Evolutionary conservation across 1,140 invertebrate species (phyloP).

Genomic region (Drosophila malerkotliana): DNA sequence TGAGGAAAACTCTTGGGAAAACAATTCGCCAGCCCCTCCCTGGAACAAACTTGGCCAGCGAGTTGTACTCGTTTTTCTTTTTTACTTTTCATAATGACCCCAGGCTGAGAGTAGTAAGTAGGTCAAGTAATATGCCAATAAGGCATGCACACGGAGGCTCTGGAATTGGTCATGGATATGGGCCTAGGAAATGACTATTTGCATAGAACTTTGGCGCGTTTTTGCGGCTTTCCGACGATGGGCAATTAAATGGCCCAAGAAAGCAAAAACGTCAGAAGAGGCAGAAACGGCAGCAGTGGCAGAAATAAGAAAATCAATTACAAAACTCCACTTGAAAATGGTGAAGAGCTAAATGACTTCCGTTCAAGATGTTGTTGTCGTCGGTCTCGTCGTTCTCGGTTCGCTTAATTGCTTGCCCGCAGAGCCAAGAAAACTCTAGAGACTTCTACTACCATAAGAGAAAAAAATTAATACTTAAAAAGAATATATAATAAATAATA

Average conservation of each 20-base stretch:
- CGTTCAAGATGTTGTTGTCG: constrained; percentile 62
- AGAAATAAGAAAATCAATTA: constrained; percentile 75
- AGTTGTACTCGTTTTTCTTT: constrained; percentile 29
- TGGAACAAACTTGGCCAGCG: constrained; percentile 32
- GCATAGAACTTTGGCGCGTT: constrained; percentile 75
- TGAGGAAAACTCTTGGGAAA: constrained; percentile 39
- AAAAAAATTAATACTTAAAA: neutral
- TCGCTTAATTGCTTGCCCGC: constrained; percentile 71
- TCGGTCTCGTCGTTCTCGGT: constrained; percentile 27
- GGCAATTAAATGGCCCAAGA: constrained; percentile 50
- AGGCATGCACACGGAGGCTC: constrained; percentile 26
- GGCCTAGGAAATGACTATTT: constrained; percentile 55
- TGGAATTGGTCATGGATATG: constrained; percentile 32
- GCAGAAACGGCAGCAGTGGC: neutral
- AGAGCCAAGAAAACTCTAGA: constrained; percentile 33
- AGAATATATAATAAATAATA: neutral
- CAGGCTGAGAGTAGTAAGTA: constrained; percentile 32
- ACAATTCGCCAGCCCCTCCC: constrained; percentile 27
- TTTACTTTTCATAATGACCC: constrained; percentile 48
- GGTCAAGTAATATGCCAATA: constrained; percentile 47
- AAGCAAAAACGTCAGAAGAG: constrained; percentile 1
- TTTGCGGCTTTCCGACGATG: constrained; percentile 57
- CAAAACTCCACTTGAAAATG: constrained; percentile 58
- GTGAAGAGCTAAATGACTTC: constrained; percentile 74
- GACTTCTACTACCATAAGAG: constrained; percentile 4